These are phyloP conservation scores for Gobiocypris rarus DNA, from an alignment of 2,113 vertebrate species.

Conservation along the genomic window DNA sequence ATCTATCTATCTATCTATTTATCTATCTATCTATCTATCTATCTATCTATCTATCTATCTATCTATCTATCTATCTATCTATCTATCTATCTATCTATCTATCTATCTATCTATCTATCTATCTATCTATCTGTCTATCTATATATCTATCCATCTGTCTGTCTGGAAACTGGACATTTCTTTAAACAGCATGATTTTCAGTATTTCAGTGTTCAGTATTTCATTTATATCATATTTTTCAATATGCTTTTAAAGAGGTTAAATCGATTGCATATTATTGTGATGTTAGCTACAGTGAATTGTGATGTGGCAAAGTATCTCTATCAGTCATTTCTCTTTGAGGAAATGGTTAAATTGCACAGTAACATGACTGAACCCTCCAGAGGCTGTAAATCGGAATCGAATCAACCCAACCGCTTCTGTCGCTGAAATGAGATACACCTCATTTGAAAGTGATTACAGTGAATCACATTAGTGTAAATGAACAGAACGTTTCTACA, in stretches of 20 bases:
- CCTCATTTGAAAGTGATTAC: constrained; percentile 14
- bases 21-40: neutral
- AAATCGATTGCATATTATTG: neutral
- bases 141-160: neutral
- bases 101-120: too few relatives aligned
- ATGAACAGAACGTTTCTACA: neutral
- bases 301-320: neutral
- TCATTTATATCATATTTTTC: too few relatives aligned
- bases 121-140: neutral
- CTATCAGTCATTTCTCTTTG: neutral
- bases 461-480: neutral
- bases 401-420: neutral
- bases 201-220: neutral
- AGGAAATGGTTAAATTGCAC: neutral
- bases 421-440: neutral
- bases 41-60: neutral
- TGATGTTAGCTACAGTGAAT: neutral
- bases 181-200: neutral
- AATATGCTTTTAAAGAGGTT: neutral
- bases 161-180: neutral
- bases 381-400: neutral
- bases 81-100: neutral
- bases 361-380: neutral
- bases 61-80: neutral
- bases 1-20: neutral